Evolutionary conservation across 2,888 invertebrate genomes (phyloP).

Genomic region (Allolobophora icterica): DNA sequence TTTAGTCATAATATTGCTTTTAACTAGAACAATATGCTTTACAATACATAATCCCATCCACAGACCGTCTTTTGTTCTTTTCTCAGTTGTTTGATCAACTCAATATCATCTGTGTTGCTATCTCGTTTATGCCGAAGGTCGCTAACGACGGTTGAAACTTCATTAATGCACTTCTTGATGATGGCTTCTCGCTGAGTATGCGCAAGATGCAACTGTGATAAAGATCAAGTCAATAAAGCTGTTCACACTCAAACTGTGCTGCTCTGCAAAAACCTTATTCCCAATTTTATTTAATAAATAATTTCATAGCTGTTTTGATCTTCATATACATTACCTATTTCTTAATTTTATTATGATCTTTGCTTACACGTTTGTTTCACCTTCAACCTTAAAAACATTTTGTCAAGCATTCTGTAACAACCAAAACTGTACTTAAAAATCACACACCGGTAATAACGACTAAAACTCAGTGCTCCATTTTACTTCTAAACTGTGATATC

Average conservation of each 20-base stretch:
- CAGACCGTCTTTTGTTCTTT: constrained; percentile 38
- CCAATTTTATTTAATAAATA: not conserved
- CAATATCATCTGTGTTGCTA: not conserved
- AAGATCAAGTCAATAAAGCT: not conserved
- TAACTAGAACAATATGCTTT: not conserved
- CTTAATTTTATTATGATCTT: not conserved
- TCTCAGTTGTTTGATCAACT: constrained; percentile 31
- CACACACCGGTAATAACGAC: not conserved
- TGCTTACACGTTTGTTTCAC: not conserved
- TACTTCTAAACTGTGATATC: too few species aligned
- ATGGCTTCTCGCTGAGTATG: constrained; percentile 33
- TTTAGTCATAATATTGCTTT: too few species aligned
- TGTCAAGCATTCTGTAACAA: not conserved
- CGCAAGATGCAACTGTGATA: constrained; percentile 32
- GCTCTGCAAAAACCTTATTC: not conserved
- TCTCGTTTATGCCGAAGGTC: constrained; percentile 20
- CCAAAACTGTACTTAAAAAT: not conserved
- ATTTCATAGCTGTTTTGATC: not conserved
- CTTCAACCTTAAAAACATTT: not conserved
- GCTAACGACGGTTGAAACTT: constrained; percentile 31
- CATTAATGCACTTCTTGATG: constrained; percentile 38
- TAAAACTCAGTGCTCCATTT: not conserved
- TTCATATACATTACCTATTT: not conserved
- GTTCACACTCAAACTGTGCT: not conserved
- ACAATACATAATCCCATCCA: not conserved